Evolutionary conservation across 1,140 invertebrate genomes (phyloP).

Genomic region (Zaprionus ornatus): DNA sequence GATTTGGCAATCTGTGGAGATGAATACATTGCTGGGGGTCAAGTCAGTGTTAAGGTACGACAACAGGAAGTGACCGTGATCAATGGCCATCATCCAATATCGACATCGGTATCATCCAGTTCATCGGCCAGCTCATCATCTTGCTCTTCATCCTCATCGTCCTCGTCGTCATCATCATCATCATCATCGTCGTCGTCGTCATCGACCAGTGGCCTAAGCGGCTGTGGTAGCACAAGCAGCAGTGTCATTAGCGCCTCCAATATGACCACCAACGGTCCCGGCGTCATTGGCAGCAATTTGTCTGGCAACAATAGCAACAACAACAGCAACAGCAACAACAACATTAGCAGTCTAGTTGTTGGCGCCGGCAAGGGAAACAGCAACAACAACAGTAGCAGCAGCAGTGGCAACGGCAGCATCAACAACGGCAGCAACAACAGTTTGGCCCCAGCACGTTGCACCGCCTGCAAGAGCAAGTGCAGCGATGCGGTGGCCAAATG

Average conservation of each 20-base stretch:
- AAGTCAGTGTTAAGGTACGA: slow-evolving; percentile 58
- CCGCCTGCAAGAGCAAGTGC: slow-evolving; percentile 94
- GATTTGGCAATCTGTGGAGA: slow-evolving; percentile 90
- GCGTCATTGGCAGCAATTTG: slow-evolving; percentile 77
- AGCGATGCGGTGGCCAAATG: slow-evolving; percentile 95
- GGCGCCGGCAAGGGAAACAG: slow-evolving; percentile 59
- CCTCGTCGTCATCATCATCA: slow-evolving; percentile 53
- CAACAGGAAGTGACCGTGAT: slow-evolving; percentile 65
- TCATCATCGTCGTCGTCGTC: slow-evolving; percentile 56
- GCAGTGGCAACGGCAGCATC: slow-evolving; percentile 23
- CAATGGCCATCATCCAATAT: slow-evolving; percentile 79
- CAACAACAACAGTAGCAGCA: slow-evolving; percentile 26
- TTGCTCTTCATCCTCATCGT: slow-evolving; percentile 68
- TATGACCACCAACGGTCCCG: slow-evolving; percentile 57
- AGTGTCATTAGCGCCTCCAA: slow-evolving; percentile 66
- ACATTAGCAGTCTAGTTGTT: slow-evolving; percentile 64
- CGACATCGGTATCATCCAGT: slow-evolving; percentile 76
- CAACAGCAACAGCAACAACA: slow-evolving; percentile 37
- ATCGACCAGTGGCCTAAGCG: slow-evolving; percentile 75
- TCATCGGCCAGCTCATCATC: slow-evolving; percentile 78
- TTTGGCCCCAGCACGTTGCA: slow-evolving; percentile 87
- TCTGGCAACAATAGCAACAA: slow-evolving; percentile 25
- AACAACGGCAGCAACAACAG: slow-evolving; percentile 28
- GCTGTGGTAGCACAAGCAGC: slow-evolving; percentile 75
- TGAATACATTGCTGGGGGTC: slow-evolving; percentile 84